phyloP scores from a whole-genome alignment of 2,113 vertebrate species.

The Crocuta crocuta region DNA sequence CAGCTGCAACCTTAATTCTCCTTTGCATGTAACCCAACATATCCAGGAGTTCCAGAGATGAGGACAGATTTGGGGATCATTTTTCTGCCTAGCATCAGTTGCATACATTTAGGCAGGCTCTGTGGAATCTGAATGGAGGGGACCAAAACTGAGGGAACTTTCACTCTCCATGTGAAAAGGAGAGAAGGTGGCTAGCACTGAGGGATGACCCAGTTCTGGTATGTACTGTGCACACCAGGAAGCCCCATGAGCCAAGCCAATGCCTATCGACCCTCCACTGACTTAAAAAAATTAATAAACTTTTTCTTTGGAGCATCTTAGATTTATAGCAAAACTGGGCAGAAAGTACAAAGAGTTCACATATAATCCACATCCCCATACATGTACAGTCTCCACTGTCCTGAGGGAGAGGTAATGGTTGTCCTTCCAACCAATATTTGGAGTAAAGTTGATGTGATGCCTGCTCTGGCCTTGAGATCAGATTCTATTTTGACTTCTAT shows the following conservation, averaged over 20 bases:
- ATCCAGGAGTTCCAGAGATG: background rate
- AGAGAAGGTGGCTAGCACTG: background rate
- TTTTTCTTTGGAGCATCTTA: background rate
- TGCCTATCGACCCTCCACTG: background rate
- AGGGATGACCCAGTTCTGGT: background rate
- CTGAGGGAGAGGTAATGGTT: background rate
- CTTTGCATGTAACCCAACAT: background rate
- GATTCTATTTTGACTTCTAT: background rate
- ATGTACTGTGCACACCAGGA: background rate
- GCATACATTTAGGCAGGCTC: background rate
- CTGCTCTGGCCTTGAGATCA: background rate
- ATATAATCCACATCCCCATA: background rate
- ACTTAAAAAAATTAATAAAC: background rate
- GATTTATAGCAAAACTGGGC: background rate
- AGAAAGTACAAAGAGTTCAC: background rate
- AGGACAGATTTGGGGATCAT: background rate
- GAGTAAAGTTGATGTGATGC: background rate
- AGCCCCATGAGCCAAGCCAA: background rate
- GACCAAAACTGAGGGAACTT: background rate
- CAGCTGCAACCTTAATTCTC: background rate
- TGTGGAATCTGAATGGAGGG: background rate
- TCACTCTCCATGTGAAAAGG: background rate
- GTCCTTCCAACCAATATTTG: background rate
- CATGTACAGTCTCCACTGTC: accelerated
- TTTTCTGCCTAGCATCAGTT: background rate